Evolutionary conservation across 2,888 invertebrate species (phyloP), one percentile per base, ranked within the genome.

Genomic region (Pherbina coryleti): DNA sequence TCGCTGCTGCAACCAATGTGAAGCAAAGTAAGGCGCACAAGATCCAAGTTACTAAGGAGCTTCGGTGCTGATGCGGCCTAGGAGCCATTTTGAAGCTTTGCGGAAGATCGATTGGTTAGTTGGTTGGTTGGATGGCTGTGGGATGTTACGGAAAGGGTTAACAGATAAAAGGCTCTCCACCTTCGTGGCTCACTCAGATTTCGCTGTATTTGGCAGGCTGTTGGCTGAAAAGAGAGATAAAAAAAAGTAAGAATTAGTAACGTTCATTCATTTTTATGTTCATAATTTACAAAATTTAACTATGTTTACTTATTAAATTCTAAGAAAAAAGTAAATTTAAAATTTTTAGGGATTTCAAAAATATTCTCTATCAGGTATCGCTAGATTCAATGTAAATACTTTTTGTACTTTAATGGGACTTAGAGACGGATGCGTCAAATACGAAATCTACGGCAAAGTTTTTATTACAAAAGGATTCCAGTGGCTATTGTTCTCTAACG

Each of bases 21-120:
- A 75, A 28, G 53, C 62, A 55, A 2, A 79, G 67, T 0, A 79
- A 66, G 0, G 78, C 55, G 79, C 80, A 79, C 7, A 86, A 79
- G 53, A 86, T 22, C n/a, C n/a, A n/a, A 64, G 84, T 69, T 17
- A 70, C 60, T 8, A 80, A 81, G 77, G 82, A 49, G 55, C 82
- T 44, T 51, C 62, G n/a, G 17, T 22, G 37, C 44, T 34, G 19
- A 4, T 25, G 57, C 72, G 22, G 44, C 60, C 3, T 44, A 17
- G 60, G 72, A 22, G 37, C 19, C 72, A 72, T 72, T 11, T 34
- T 44, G 72, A 7, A 37, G 60, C 57, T 37, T 53, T 22, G 67
- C 22, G 49, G 25, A 22, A 22, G 69, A 9, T 51, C 25, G 25
- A 22, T 44, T 44, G 19, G 25, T 57, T 22, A 22, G 44, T 44